Evolutionary conservation across 2,888 invertebrate genomes (phyloP).

Genomic region (Prosapia bicincta): DNA sequence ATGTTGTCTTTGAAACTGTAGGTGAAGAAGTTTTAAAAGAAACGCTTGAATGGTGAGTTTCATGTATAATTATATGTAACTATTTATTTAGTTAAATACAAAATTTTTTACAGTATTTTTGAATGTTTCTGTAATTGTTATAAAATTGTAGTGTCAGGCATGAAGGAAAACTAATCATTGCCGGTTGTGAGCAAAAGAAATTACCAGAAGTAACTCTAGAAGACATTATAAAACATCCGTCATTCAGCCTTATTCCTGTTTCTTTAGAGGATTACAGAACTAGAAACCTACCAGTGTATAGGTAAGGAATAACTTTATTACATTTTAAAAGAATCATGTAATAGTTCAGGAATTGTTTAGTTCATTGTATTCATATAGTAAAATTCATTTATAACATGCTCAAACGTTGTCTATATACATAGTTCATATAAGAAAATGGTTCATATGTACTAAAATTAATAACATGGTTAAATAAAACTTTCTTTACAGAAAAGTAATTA

Average conservation of each 20-base stretch:
- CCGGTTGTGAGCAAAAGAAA: slow-evolving; percentile 52
- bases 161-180: slow-evolving; percentile 52
- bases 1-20: slow-evolving; percentile 61
- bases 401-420: no score
- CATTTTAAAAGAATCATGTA: no score
- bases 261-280: slow-evolving; percentile 51
- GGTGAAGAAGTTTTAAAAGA: slow-evolving; percentile 58
- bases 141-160: slow-evolving; percentile 48
- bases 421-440: no score
- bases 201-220: slow-evolving; percentile 49
- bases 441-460: no score
- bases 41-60: slow-evolving; percentile 55
- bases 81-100: background rate
- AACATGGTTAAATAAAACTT: no score
- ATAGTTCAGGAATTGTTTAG: no score
- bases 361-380: no score
- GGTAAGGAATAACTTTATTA: slow-evolving; percentile 42
- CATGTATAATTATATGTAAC: background rate
- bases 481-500: no score
- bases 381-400: no score
- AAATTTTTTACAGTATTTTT: background rate
- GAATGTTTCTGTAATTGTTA: background rate
- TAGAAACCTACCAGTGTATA: slow-evolving; percentile 54
- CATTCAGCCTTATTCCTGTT: slow-evolving; percentile 52
- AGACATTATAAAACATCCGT: slow-evolving; percentile 46